These are phyloP conservation scores for Drosophila rubida DNA, from an alignment of 2,888 invertebrate species.

Conservation along the genomic window DNA sequence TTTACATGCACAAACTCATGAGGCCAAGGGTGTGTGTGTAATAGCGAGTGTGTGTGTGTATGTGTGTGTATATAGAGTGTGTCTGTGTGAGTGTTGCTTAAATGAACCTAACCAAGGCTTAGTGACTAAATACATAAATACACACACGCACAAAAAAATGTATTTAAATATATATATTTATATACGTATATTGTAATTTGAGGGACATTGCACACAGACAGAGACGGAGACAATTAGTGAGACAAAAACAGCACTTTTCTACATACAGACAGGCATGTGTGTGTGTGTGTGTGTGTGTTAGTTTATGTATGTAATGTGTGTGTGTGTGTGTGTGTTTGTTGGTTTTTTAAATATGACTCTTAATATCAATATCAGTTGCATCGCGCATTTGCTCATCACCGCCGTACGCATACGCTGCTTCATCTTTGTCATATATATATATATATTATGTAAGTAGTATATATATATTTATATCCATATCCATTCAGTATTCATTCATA, in stretches of 20 bases:
- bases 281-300: slow-evolving; percentile 8
- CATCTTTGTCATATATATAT: slow-evolving; percentile 9
- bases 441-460: slow-evolving; percentile 17
- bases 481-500: not conserved
- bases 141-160: slow-evolving; percentile 13
- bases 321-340: slow-evolving; percentile 13
- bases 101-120: slow-evolving; percentile 62
- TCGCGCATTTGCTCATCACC: slow-evolving; percentile 18
- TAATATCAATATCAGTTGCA: slow-evolving; percentile 42
- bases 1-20: slow-evolving; percentile 78
- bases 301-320: slow-evolving; percentile 11
- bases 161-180: slow-evolving; percentile 11
- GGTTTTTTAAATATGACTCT: slow-evolving; percentile 47
- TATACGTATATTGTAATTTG: slow-evolving; percentile 2
- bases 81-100: slow-evolving; percentile 44
- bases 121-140: slow-evolving; percentile 33
- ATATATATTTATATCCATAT: not conserved
- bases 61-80: slow-evolving; percentile 23
- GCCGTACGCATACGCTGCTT: slow-evolving; percentile 1
- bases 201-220: not conserved
- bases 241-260: not conserved
- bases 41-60: slow-evolving; percentile 10
- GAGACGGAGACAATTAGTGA: slow-evolving; percentile 8
- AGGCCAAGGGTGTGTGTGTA: slow-evolving; percentile 59
- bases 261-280: not conserved